phyloP scores from a whole-genome alignment of 2,888 invertebrate genomes.

The Eupithecia subfuscata region DNA sequence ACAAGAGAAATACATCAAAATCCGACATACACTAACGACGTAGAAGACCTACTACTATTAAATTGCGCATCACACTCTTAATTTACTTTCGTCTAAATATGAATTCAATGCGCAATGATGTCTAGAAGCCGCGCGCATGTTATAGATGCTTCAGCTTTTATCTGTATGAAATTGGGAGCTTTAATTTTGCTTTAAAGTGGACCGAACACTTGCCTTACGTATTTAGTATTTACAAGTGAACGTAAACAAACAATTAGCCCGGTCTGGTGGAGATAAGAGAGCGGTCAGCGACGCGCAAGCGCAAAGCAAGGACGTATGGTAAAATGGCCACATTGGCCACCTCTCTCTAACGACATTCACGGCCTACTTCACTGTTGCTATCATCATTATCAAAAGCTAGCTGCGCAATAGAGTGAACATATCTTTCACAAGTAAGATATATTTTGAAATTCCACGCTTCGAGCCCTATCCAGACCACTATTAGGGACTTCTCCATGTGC shows the following conservation, averaged over 20 bases:
- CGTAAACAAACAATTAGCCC: slow-evolving; percentile 25
- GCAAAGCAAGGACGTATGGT: slow-evolving; percentile 50
- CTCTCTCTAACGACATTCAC: slow-evolving; percentile 41
- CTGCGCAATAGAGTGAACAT: not conserved
- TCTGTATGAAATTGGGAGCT: not conserved
- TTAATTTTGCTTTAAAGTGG: not conserved
- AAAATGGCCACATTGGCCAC: slow-evolving; percentile 45
- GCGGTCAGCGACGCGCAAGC: slow-evolving; percentile 41
- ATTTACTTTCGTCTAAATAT: not conserved
- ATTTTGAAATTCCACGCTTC: not conserved
- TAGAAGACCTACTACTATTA: not conserved
- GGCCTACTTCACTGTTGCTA: slow-evolving; percentile 18
- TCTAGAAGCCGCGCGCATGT: not conserved
- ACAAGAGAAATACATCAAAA: not conserved
- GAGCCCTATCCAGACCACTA: not conserved
- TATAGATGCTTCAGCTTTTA: not conserved
- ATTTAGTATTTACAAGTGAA: slow-evolving; percentile 13
- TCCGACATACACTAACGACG: not conserved
- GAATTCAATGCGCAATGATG: not conserved
- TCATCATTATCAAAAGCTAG: slow-evolving; percentile 8
- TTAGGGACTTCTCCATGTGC: not conserved
- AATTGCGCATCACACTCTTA: not conserved
- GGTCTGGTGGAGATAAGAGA: slow-evolving; percentile 32
- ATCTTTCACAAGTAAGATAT: not conserved
- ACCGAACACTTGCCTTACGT: not conserved